Percentiles rank a stretch among this genome's conserved stretches.
These are phyloP conservation scores for Myrmecobius fasciatus DNA, from an alignment of 2,113 vertebrate genomes.

Conservation along the genomic window DNA sequence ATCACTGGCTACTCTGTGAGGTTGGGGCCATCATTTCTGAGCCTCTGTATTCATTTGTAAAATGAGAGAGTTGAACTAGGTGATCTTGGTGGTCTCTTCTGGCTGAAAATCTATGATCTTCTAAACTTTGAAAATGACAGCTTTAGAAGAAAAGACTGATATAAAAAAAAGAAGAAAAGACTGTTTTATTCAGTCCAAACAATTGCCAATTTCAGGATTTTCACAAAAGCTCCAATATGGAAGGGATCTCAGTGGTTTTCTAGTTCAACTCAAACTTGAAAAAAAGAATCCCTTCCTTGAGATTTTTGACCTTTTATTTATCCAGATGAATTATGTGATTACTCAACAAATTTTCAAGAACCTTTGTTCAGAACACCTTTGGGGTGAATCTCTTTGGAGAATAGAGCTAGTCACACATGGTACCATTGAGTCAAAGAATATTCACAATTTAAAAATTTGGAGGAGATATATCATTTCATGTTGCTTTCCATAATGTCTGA, in stretches of 20 bases:
- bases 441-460: background rate
- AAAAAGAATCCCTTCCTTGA: background rate
- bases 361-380: background rate
- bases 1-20: background rate
- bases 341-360: background rate
- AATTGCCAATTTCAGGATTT: background rate
- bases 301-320: too few species aligned
- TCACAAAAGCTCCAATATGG: background rate
- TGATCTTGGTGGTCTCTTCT: background rate
- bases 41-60: background rate
- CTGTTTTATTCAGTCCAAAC: background rate
- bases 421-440: background rate
- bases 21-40: background rate
- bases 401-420: fast-evolving
- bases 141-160: background rate
- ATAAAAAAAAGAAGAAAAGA: background rate
- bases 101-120: background rate
- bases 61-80: background rate
- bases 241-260: background rate
- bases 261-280: background rate
- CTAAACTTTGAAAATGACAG: background rate
- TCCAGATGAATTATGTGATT: too few species aligned
- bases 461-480: background rate
- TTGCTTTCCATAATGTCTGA: background rate
- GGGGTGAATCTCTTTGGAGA: background rate